Conservation (phyloP, 2,888 invertebrate species). For the Sesamia inferens region DNA sequence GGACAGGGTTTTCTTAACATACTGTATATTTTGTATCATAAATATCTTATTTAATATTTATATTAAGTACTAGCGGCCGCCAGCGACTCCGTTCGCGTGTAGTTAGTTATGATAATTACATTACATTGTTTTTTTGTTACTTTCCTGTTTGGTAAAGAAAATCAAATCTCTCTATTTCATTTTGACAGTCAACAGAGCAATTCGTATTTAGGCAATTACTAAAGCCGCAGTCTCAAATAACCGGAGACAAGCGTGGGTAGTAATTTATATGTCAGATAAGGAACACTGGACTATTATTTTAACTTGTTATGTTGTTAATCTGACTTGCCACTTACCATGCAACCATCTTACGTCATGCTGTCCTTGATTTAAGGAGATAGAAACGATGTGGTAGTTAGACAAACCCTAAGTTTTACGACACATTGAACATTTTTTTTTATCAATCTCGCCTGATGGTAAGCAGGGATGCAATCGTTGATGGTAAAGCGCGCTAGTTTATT, state of each 20-base stretch:
- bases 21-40: too few relatives aligned
- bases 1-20: too few relatives aligned
- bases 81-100: too few relatives aligned
- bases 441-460: too few relatives aligned
- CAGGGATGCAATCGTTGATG: too few relatives aligned
- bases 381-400: too few relatives aligned
- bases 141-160: background rate
- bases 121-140: background rate
- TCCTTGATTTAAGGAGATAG: constrained; percentile 14
- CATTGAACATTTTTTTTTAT: too few relatives aligned
- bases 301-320: constrained; percentile 32
- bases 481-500: too few relatives aligned
- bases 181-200: background rate
- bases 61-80: too few relatives aligned
- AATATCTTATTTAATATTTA: too few relatives aligned
- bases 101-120: too few relatives aligned
- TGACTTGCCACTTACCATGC: background rate
- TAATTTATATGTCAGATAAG: background rate
- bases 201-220: background rate
- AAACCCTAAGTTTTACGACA: too few relatives aligned
- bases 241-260: constrained; percentile 26
- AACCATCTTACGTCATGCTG: constrained; percentile 17
- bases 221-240: constrained; percentile 2
- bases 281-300: constrained; percentile 12
- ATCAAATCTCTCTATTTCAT: background rate